Conservation (phyloP, 1,140 invertebrate species). For the Trachymyrmex septentrionalis region DNA sequence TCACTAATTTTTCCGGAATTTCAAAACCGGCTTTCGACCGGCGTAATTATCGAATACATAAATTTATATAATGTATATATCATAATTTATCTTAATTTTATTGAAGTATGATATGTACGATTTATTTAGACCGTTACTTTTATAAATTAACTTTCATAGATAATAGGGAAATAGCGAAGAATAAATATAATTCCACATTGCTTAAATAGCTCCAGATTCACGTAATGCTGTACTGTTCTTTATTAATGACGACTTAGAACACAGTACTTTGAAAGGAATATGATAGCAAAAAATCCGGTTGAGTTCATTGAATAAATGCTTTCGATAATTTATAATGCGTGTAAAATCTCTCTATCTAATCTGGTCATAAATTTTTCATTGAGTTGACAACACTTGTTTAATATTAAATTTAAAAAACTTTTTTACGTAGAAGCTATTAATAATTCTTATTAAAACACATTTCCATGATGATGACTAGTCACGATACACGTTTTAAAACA, state of each 20-base stretch:
- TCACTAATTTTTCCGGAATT: constrained; percentile 25
- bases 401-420: neutral
- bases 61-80: neutral
- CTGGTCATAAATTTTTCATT: neutral
- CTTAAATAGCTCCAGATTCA: neutral
- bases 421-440: neutral
- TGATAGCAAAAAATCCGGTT: neutral
- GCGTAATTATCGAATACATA: neutral
- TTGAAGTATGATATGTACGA: neutral
- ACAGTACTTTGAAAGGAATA: neutral
- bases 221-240: neutral
- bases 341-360: neutral
- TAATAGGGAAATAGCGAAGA: neutral
- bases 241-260: neutral
- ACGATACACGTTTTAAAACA: neutral
- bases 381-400: neutral
- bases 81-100: constrained; percentile 4
- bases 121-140: neutral
- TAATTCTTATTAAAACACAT: neutral
- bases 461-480: neutral
- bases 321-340: constrained; percentile 1
- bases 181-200: neutral
- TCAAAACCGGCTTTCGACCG: neutral
- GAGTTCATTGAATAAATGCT: neutral
- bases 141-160: neutral